These are phyloP conservation scores for Microctonus hyperodae DNA, from an alignment of 2,888 invertebrate species.

Conservation along the genomic window DNA sequence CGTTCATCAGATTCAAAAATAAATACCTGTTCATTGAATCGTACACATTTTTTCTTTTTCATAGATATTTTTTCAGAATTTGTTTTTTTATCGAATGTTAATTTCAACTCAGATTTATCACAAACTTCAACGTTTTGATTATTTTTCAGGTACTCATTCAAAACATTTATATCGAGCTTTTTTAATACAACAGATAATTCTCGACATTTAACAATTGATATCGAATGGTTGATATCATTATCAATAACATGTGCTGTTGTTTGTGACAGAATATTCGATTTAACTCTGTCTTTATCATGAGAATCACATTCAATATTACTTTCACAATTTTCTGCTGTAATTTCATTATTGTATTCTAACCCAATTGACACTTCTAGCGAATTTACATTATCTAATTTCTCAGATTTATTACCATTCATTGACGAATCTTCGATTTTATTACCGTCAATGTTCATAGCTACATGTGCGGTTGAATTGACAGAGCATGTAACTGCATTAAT, in stretches of 20 bases:
- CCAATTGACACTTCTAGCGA: neutral
- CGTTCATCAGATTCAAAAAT: conserved; percentile 7
- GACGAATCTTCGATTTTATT: neutral
- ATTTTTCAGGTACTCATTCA: conserved; percentile 2
- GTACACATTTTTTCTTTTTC: conserved; percentile 13
- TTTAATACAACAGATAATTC: conserved; percentile 6
- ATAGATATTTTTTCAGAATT: neutral
- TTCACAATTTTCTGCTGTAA: neutral
- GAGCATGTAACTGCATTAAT: neutral
- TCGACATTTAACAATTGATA: neutral
- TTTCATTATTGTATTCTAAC: neutral
- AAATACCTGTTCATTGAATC: conserved; percentile 17
- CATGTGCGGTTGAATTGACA: neutral
- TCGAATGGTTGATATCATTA: neutral
- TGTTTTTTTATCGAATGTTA: neutral
- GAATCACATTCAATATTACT: neutral
- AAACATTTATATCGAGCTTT: neutral
- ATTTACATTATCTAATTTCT: neutral
- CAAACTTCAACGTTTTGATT: neutral
- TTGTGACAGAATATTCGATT: too few species aligned
- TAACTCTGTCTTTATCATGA: too few species aligned
- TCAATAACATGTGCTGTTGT: neutral
- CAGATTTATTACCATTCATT: too few species aligned
- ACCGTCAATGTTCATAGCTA: neutral
- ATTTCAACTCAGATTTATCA: neutral